phyloP scores from a whole-genome alignment of 2,888 invertebrate species.

The Azorinus chamasolen region DNA sequence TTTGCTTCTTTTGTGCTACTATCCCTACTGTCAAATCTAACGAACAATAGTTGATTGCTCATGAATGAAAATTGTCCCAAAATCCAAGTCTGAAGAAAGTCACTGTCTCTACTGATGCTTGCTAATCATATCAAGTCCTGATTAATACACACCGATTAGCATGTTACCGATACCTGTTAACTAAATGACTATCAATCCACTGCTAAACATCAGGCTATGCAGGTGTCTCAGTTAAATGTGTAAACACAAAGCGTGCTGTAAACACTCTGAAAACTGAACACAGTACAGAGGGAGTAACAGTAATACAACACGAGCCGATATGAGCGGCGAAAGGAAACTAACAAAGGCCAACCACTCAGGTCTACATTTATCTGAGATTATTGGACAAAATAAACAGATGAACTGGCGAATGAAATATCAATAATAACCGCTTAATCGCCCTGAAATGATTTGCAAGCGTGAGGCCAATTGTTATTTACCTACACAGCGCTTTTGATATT shows the following conservation, averaged over 20 bases:
- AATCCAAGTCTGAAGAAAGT: slow-evolving; percentile 8
- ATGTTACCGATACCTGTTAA: slow-evolving; percentile 62
- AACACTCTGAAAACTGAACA: slow-evolving; percentile 53
- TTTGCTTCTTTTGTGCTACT: slow-evolving; percentile 46
- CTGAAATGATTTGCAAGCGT: slow-evolving; percentile 38
- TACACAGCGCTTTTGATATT: slow-evolving; percentile 15
- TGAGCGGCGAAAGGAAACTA: slow-evolving; percentile 32
- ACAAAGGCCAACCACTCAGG: slow-evolving; percentile 59
- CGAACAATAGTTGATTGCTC: slow-evolving; percentile 29
- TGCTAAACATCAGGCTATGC: slow-evolving; percentile 57
- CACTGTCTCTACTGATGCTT: no score
- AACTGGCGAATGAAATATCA: slow-evolving; percentile 60
- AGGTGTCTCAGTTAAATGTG: slow-evolving; percentile 63
- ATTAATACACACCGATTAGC: slow-evolving; percentile 25
- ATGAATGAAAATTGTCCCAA: slow-evolving; percentile 30
- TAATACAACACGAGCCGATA: slow-evolving; percentile 49
- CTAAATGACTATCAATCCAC: slow-evolving; percentile 60
- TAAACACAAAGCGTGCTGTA: slow-evolving; percentile 63
- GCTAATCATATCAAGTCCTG: not conserved
- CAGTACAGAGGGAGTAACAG: slow-evolving; percentile 31
- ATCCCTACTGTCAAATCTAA: slow-evolving; percentile 35
- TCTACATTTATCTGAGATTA: slow-evolving; percentile 44
- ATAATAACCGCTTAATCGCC: slow-evolving; percentile 52
- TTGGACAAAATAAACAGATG: slow-evolving; percentile 62
- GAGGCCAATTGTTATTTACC: slow-evolving; percentile 15